Percentiles rank a stretch among this genome's conserved stretches.
Evolutionary conservation across 2,113 vertebrate genomes (phyloP).

Genomic region (Bufo bufo): DNA sequence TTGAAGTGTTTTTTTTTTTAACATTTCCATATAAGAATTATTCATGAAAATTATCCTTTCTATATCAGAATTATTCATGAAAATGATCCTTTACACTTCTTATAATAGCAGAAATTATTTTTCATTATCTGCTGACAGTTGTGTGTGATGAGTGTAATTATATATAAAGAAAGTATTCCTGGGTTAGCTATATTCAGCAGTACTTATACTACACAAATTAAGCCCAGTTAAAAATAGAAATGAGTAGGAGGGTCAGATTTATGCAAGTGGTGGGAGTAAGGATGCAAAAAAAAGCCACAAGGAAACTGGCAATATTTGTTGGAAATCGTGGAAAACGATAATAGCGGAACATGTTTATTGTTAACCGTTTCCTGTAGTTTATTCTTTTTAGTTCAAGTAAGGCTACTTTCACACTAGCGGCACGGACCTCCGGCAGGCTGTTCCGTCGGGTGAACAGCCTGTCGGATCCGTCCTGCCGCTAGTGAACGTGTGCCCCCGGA

Average conservation of each 20-base stretch:
- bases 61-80: slow-evolving; percentile 73
- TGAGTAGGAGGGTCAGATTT: slow-evolving; percentile 74
- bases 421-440: no score
- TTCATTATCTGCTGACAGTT: slow-evolving; percentile 78
- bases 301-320: slow-evolving; percentile 32
- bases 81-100: slow-evolving; percentile 72
- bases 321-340: neutral
- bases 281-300: slow-evolving; percentile 1
- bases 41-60: neutral
- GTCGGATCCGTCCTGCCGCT: no score
- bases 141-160: slow-evolving; percentile 77
- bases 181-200: slow-evolving; percentile 72
- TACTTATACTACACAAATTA: slow-evolving; percentile 77
- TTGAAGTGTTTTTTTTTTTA: neutral
- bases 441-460: no score
- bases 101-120: slow-evolving; percentile 80
- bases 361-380: slow-evolving; percentile 3
- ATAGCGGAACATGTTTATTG: neutral
- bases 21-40: no score
- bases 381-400: no score
- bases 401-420: no score
- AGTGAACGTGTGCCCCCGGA: no score
- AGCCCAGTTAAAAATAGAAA: slow-evolving; percentile 72
- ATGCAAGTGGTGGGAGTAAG: slow-evolving; percentile 59
- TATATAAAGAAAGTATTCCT: slow-evolving; percentile 72